Evolutionary conservation across 2,113 vertebrate species (phyloP), one percentile per base, ranked within the genome.

Genomic region (Furnarius figulus): DNA sequence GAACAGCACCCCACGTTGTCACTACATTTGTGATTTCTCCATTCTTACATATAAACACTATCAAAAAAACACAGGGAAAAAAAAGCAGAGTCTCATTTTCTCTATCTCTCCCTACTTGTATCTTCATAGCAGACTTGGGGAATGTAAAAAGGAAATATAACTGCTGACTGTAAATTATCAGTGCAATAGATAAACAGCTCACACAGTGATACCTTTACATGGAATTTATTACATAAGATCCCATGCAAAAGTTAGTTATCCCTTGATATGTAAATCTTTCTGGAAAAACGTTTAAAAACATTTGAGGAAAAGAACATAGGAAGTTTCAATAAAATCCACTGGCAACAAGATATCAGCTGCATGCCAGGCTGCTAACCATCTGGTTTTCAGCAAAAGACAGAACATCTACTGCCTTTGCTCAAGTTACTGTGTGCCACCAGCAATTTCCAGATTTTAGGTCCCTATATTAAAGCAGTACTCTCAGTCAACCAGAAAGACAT

Each of bases 371-470:
- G 30, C 21, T 66, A 46, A 30, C 14, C 30, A 50, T 58, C 9
- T 25, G 25, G 3, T 70, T 87, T 80, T 44, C 63, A 70, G 39
- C 24, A 77, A 83, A 76, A 27, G 35, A 28, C 15, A 74, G 31
- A 80, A 85, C 37, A 80, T 35, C 39, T 71, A 39, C 35, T 80
- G 42, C 19, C 22, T 23, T 42, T 91, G 37, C 39, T 80, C 16
- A n/a, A 50, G 59, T 58, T 73, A 67, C 27, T n/a, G 33, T 28
- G 31, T 8, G 8, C 17, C 61, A 71, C 30, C 42, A 86, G 33
- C n/a, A 80, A 42, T 88, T 67, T 74, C n/a, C 39, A 85, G 85
- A 95, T 55, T 71, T 89, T 76, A 91, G 56, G 15, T 59, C 49
- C 35, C 31, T 70, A 5, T 30, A 49, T 39, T 18, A 90, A 80